A percentile compares a stretch with the other conserved stretches of the same genome.
Conservation (phyloP, 2,888 invertebrate genomes). For the Mesoligia furuncula region DNA sequence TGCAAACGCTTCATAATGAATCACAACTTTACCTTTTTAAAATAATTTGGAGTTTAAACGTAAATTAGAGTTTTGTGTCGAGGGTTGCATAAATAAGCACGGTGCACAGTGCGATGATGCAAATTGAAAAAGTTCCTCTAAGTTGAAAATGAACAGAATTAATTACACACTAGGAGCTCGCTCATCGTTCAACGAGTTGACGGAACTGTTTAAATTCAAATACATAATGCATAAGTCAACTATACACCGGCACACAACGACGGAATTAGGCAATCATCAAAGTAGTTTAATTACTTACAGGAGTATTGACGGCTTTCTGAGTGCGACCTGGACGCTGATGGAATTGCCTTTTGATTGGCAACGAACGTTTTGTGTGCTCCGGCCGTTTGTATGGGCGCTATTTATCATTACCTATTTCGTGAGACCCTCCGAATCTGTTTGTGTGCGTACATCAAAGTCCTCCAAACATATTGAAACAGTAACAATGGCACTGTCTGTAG, state of each 20-base stretch:
- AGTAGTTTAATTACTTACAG: conserved; percentile 69
- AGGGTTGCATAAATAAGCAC: conserved; percentile 67
- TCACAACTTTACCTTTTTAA: conserved; percentile 55
- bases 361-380: conserved; percentile 31
- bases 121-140: conserved; percentile 81
- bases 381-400: conserved; percentile 8
- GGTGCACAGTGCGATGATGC: conserved; percentile 72
- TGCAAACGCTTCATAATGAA: conserved; percentile 61
- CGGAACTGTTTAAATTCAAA: conserved; percentile 65
- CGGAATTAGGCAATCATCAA: conserved; percentile 63
- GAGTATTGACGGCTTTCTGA: conserved; percentile 51
- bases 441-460: conserved; percentile 39
- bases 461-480: conserved; percentile 43
- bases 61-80: conserved; percentile 60
- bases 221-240: conserved; percentile 57
- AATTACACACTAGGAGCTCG: conserved; percentile 71
- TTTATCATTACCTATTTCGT: conserved; percentile 21
- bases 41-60: conserved; percentile 61
- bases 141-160: conserved; percentile 75
- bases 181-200: conserved; percentile 59
- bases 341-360: conserved; percentile 64
- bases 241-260: conserved; percentile 38
- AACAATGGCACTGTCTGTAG: conserved; percentile 50
- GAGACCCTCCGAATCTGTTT: conserved; percentile 12
- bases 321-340: conserved; percentile 49